Base-by-base conservation (phyloP, 2,888 invertebrate species). In the Euplagia quadripunctaria region DNA sequence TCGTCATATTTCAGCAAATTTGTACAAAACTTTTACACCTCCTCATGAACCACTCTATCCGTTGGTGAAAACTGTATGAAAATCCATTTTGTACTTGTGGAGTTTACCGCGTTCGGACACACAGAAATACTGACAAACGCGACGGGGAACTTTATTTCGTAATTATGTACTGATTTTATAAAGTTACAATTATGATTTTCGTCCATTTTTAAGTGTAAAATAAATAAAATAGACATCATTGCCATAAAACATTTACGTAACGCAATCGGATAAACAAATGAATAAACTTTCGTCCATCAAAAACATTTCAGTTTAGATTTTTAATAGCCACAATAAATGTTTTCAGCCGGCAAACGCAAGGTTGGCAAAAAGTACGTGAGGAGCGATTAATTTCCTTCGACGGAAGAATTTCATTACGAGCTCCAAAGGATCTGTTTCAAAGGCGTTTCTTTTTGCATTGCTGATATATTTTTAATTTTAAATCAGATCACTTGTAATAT, bases 381-480 rank as follows among this genome's bases (percentile, higher is more conserved):
- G 16, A 78, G 64, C 81, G 78, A 86, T 84, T 85, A 82, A 86
- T 87, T 86, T 88, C 81, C 85, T 84, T 82, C 79, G 76, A 72
- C 76, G 66, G 74, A 81, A 79, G 87, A 87, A 87, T 87, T 87
- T 87, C 85, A 87, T 87, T 87, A 86, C 68, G 66, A 71, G 72
- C 74, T 71, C 76, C 71, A 79, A 82, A 79, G 77, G 69, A 74
- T 82, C 82, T 75, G 76, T 80, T 77, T 79, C 79, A 82, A 83
- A 83, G 78, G 75, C 71, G 11, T 55, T 78, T 65, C 61, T 75
- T 71, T 77, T 72, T 64, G 9, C 65, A 68, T 74, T 76, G 64
- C 76, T 79, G 64, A 68, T 16, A 43, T 61, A 42, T 42, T 42
- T 72, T 58, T 20, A 58, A 14, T 46, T 65, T 46, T 20, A 20